Evolutionary conservation across 2,888 invertebrate genomes (phyloP).

Genomic region (Augiades crinisus): DNA sequence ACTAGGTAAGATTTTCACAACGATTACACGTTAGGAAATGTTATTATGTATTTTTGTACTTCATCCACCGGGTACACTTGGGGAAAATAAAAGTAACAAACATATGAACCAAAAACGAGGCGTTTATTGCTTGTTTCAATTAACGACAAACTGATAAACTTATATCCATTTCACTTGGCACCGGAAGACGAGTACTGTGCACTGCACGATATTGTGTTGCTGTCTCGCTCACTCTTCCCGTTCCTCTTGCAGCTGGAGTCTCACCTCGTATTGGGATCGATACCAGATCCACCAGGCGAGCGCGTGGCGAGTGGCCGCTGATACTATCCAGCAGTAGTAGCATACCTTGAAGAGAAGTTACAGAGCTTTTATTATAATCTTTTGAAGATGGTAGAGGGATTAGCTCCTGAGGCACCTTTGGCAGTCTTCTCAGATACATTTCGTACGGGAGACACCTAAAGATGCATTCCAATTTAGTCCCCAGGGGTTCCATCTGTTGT

Average conservation of each 20-base stretch:
- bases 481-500: too few species aligned
- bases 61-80: too few species aligned
- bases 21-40: too few species aligned
- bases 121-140: conserved; percentile 22
- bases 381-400: too few species aligned
- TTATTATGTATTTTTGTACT: too few species aligned
- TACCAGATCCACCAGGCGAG: conserved; percentile 78
- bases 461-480: too few species aligned
- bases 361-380: too few species aligned
- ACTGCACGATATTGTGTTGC: neutral
- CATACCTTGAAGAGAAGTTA: too few species aligned
- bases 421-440: too few species aligned
- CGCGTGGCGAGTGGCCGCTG: conserved; percentile 70
- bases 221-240: conserved; percentile 34
- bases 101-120: conserved; percentile 1
- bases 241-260: conserved; percentile 51
- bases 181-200: neutral
- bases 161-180: conserved; percentile 5
- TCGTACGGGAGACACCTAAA: too few species aligned
- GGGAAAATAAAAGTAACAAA: neutral
- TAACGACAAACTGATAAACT: neutral
- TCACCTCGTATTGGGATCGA: conserved; percentile 69
- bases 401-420: too few species aligned
- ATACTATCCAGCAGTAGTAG: conserved; percentile 76
- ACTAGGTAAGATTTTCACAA: too few species aligned